Conservation (phyloP, 1,140 invertebrate genomes). For the Drosophila varians region DNA sequence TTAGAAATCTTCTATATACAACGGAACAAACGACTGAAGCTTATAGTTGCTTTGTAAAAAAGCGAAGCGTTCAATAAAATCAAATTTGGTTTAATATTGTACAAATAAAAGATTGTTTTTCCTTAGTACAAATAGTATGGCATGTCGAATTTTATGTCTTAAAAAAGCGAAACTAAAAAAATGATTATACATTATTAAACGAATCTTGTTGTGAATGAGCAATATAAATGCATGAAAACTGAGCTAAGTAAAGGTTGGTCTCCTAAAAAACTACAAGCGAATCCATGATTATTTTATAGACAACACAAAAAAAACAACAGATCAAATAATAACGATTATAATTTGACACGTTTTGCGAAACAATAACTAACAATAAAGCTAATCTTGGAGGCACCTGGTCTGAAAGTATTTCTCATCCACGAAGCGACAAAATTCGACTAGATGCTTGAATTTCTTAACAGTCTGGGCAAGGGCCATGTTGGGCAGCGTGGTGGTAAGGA, state of each 20-base stretch:
- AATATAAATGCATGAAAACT: too few species aligned
- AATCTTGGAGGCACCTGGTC: constrained; percentile 60
- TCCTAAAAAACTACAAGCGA: too few species aligned
- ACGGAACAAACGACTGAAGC: not conserved
- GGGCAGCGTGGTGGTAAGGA: constrained; percentile 93
- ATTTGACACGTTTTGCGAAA: constrained; percentile 1
- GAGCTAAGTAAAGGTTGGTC: too few species aligned
- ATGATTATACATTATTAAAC: too few species aligned
- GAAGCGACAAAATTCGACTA: constrained; percentile 90
- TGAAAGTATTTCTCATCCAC: constrained; percentile 92
- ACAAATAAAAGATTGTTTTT: too few species aligned
- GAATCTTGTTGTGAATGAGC: too few species aligned
- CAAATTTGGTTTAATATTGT: too few species aligned
- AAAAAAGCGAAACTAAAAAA: too few species aligned
- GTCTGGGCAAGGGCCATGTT: constrained; percentile 89
- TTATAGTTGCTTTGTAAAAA: not conserved
- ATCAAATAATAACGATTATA: constrained; percentile 15
- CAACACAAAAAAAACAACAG: not conserved
- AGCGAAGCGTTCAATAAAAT: too few species aligned
- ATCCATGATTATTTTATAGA: too few species aligned
- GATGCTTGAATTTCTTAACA: constrained; percentile 88
- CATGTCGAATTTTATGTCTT: too few species aligned
- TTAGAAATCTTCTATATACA: not conserved
- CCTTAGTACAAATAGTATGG: too few species aligned
- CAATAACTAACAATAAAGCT: constrained; percentile 10